phyloP scores from a whole-genome alignment of 2,888 invertebrate genomes.

The Microctonus aethiopoides region DNA sequence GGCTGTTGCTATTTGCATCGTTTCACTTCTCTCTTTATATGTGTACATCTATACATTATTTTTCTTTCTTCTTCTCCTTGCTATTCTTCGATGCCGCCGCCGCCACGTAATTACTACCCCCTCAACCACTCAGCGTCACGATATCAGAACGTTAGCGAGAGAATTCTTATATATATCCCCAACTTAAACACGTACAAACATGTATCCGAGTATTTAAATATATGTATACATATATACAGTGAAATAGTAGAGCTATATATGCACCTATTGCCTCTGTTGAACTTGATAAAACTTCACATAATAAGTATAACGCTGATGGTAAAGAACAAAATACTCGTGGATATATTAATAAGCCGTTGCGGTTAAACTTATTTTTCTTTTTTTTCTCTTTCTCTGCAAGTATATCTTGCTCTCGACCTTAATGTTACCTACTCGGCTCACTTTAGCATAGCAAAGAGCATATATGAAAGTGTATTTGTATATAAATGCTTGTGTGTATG shows the following conservation, averaged over 20 bases:
- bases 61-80: slow-evolving; percentile 42
- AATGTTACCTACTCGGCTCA: slow-evolving; percentile 26
- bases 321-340: slow-evolving; percentile 19
- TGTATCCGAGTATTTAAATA: too few species aligned
- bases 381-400: neutral
- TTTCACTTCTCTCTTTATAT: slow-evolving; percentile 37
- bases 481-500: neutral
- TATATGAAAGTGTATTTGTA: neutral
- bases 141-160: slow-evolving; percentile 5
- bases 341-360: slow-evolving; percentile 33
- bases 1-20: slow-evolving; percentile 52
- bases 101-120: slow-evolving; percentile 30
- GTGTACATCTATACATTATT: slow-evolving; percentile 46
- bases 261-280: neutral
- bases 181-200: neutral
- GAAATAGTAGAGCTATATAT: neutral
- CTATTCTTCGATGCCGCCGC: neutral
- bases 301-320: neutral
- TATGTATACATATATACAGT: neutral
- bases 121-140: slow-evolving; percentile 6
- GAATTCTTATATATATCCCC: neutral
- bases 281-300: neutral
- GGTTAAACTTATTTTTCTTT: neutral
- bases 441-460: slow-evolving; percentile 2
- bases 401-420: slow-evolving; percentile 18